These are phyloP conservation scores for Melangyna quadrimaculata DNA, from an alignment of 2,888 invertebrate genomes.

Conservation along the genomic window DNA sequence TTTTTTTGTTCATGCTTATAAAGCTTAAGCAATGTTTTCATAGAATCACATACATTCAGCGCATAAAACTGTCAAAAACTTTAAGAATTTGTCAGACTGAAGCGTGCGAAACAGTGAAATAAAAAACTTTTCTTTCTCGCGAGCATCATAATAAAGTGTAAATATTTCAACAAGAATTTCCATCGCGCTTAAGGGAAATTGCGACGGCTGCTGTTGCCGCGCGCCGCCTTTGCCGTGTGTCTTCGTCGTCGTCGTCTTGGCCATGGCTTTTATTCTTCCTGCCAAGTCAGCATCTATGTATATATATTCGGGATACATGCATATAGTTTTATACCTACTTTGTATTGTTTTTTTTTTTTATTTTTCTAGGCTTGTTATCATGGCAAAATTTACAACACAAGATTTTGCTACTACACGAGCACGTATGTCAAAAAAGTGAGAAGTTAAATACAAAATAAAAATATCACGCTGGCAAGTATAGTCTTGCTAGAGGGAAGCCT, in stretches of 20 bases:
- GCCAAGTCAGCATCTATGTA: neutral
- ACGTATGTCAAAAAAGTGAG: slow-evolving; percentile 39
- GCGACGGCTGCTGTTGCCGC: neutral
- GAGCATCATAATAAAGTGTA: slow-evolving; percentile 61
- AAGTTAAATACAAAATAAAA: slow-evolving; percentile 36
- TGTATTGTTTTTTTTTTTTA: neutral
- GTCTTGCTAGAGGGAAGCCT: neutral
- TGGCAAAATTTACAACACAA: slow-evolving; percentile 38
- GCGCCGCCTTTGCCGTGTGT: neutral
- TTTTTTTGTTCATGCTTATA: slow-evolving; percentile 17
- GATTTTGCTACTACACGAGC: slow-evolving; percentile 9
- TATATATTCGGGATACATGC: neutral
- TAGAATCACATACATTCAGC: slow-evolving; percentile 12
- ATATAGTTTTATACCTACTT: neutral
- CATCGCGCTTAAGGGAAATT: slow-evolving; percentile 42
- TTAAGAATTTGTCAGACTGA: slow-evolving; percentile 55
- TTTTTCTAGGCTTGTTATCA: slow-evolving; percentile 41
- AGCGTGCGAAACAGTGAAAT: slow-evolving; percentile 36
- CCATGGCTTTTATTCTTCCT: neutral
- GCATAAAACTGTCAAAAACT: slow-evolving; percentile 63
- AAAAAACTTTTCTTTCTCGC: slow-evolving; percentile 54
- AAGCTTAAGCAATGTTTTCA: slow-evolving; percentile 22
- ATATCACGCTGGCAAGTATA: slow-evolving; percentile 13
- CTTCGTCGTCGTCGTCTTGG: neutral
- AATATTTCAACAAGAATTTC: slow-evolving; percentile 59